Percentiles rank a stretch among this genome's conserved stretches.
These are phyloP conservation scores for Heliconius cydno DNA, from an alignment of 2,888 invertebrate genomes.

Conservation along the genomic window DNA sequence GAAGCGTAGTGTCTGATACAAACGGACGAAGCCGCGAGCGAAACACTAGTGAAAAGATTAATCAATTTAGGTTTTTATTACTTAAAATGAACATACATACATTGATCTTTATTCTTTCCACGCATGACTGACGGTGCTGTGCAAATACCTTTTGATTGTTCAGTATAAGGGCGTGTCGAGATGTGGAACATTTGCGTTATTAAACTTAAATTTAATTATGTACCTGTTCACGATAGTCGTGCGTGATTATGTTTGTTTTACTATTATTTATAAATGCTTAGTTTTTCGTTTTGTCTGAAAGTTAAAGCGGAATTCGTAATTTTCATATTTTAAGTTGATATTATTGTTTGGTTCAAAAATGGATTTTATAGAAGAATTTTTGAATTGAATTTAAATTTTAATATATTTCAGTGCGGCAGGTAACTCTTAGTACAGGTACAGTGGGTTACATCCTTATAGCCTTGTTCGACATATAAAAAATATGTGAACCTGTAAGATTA, in stretches of 20 bases:
- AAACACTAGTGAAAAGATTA: too few relatives aligned
- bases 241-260: not conserved
- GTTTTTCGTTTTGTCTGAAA: not conserved
- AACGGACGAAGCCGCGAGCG: too few relatives aligned
- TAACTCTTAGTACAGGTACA: too few relatives aligned
- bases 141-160: conserved; percentile 11
- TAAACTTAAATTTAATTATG: not conserved
- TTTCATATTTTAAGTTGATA: not conserved
- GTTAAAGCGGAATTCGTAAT: not conserved
- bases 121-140: not conserved
- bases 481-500: too few relatives aligned
- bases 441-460: too few relatives aligned
- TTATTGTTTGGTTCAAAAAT: not conserved
- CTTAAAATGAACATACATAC: not conserved
- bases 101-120: not conserved
- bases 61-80: too few relatives aligned
- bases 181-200: conserved; percentile 8
- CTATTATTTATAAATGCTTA: not conserved
- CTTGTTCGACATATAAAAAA: too few relatives aligned
- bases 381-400: too few relatives aligned
- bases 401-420: too few relatives aligned
- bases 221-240: not conserved
- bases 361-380: too few relatives aligned
- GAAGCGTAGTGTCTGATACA: too few relatives aligned
- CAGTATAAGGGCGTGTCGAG: conserved; percentile 17